phyloP scores from a whole-genome alignment of 2,797 vertebrate species.

The Acanthornis magna region DNA sequence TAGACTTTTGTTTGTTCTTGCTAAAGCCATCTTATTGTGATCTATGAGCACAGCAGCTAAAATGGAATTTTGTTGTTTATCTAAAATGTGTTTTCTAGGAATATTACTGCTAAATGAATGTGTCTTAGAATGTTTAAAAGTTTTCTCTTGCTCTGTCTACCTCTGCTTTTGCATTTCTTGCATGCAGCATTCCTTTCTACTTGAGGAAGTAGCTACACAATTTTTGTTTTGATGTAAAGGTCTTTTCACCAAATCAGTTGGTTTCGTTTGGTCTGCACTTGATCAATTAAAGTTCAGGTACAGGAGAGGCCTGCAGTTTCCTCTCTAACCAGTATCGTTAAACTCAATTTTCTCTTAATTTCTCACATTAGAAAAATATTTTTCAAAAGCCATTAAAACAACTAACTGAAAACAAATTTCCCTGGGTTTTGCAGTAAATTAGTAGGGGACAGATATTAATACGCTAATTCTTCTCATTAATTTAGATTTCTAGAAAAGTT shows the following conservation, averaged over 20 bases:
- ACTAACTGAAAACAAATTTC: background rate
- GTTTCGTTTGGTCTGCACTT: background rate
- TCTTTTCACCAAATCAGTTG: background rate
- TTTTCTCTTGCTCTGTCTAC: background rate
- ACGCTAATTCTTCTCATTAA: background rate
- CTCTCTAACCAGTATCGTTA: background rate
- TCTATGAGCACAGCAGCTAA: background rate
- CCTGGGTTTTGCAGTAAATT: background rate
- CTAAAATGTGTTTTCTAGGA: background rate
- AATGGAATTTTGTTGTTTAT: background rate
- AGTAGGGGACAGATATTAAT: background rate
- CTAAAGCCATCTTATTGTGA: background rate
- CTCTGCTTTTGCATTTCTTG: background rate
- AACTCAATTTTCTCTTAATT: background rate
- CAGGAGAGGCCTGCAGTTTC: background rate
- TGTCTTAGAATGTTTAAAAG: background rate
- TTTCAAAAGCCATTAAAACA: background rate
- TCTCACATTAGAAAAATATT: background rate
- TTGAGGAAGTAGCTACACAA: background rate
- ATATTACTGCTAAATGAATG: background rate
- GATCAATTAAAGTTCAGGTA: accelerated
- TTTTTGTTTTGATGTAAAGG: background rate
- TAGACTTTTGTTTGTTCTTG: background rate
- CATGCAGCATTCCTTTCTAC: background rate
- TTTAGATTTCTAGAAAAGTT: background rate